Base-by-base conservation (phyloP, 2,888 invertebrate genomes). In the Drosophila melanosoma region DNA sequence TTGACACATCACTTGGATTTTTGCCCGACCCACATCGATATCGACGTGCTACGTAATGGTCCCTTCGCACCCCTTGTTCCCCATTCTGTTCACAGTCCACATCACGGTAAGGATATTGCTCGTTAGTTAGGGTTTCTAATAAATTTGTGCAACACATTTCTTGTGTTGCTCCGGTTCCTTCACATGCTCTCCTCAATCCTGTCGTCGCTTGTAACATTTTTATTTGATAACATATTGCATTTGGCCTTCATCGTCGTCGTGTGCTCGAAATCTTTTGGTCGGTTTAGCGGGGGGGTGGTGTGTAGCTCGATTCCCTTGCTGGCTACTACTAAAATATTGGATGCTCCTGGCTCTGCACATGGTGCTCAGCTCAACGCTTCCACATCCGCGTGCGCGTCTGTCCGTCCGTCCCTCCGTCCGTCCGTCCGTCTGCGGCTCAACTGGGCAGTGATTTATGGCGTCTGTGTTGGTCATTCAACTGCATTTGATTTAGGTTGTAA, bases 1-100 rank as follows among this genome's bases (percentile, higher is more conserved):
- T 91, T 91, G 91, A 91, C 92, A 91, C 92, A 90, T 92, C 91
- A 90, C 90, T 91, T 79, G 87, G 86, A 84, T 81, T 90, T 79
- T 70, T 32, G 38, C 29, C 68, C 76, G 69, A 76, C 72, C 62
- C 76, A 69, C 83, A 80, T 76, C 80, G 73, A 81, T 73, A 63
- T 58, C 49, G 78, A 62, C 51, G 45, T 51, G 23, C 23, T 23
- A 56, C 54, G 15, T 6, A 6, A 29, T 29, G 29, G 29, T 29
- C 36, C 53, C 65, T 26, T 40, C n/a, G 40, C 40, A 20, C 36
- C 54, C n/a, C 45, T 45, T 20, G 23, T 15, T 20, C 15, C 5
- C 26, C 26, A n/a, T 23, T 1, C 1, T 23, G 6, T 35, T 12
- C 12, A 5, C 8, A 7, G 20, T 45, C 23, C 15, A 12, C 5